Base-by-base conservation (phyloP, 2,797 vertebrate species). In the Phoebastria nigripes region DNA sequence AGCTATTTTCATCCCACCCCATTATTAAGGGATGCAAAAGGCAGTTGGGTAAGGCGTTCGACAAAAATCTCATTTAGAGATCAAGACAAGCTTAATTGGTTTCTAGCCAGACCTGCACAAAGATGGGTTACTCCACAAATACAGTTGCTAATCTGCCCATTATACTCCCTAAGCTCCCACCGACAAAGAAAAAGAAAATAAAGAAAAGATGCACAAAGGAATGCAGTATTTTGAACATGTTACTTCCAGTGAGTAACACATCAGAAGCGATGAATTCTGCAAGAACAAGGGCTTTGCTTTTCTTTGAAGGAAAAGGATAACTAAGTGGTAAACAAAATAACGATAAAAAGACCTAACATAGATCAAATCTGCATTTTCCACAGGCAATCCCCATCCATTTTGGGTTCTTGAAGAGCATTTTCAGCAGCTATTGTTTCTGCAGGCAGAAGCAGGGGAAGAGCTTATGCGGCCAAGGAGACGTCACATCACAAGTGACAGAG, bases 31-130 rank as follows among this genome's bases (percentile, higher is more conserved):
- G 96, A 87, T 79, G 82, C 73, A 89, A 58, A 54, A 90, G 90
- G 83, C 71, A 26, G 77, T 17, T 92, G 93, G 87, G 73, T n/a
- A 89, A 95, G 87, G 90, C 69, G 1, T 42, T 70, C 1, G 56
- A 81, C 92, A 83, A 91, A 97, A 96, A 97, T 97, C 97, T 96
- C 92, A 97, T 97, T 98, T 97, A 96, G 94, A 89, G 96, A 97
- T 98, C 97, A 97, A 95, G 97, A 92, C 95, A 97, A 96, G 92
- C 94, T 98, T 97, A 97, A 97, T 96, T 95, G 95, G 97, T 97
- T 96, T 97, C 80, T 17, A 95, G 95, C 87, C 95, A 94, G 97
- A 94, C 93, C 90, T 83, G 91, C 93, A 95, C 89, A 96, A 97
- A 94, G 91, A 95, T 96, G 94, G 94, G 96, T 82, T 96, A 95